Conservation (phyloP, 2,113 vertebrate species). For the Lathamus discolor region DNA sequence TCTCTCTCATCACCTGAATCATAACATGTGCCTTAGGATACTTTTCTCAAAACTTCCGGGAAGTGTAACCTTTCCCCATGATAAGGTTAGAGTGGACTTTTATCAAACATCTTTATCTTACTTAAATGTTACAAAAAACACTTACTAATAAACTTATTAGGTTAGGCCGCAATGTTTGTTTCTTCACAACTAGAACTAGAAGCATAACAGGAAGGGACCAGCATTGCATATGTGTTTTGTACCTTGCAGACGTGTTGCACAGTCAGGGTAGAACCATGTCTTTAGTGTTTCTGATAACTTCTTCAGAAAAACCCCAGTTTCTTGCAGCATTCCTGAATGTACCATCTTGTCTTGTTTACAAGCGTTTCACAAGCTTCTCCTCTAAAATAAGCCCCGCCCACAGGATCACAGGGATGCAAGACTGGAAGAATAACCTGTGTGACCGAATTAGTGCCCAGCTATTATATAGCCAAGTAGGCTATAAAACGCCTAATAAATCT, state of each 20-base stretch:
- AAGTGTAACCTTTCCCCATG: neutral
- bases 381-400: neutral
- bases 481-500: neutral
- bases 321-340: neutral
- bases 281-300: neutral
- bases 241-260: neutral
- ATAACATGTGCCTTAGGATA: neutral
- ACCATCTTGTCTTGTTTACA: neutral
- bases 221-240: neutral
- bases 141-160: neutral
- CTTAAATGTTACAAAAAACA: neutral
- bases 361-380: neutral
- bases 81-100: neutral
- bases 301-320: neutral
- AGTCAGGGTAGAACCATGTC: neutral
- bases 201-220: neutral
- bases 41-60: neutral
- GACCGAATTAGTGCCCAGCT: neutral
- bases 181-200: no score
- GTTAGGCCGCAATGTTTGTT: neutral
- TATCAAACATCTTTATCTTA: neutral
- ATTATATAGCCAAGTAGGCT: neutral
- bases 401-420: accelerated
- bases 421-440: neutral
- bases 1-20: neutral